phyloP scores from a whole-genome alignment of 2,113 vertebrate genomes.

The Puffinus mauretanicus region DNA sequence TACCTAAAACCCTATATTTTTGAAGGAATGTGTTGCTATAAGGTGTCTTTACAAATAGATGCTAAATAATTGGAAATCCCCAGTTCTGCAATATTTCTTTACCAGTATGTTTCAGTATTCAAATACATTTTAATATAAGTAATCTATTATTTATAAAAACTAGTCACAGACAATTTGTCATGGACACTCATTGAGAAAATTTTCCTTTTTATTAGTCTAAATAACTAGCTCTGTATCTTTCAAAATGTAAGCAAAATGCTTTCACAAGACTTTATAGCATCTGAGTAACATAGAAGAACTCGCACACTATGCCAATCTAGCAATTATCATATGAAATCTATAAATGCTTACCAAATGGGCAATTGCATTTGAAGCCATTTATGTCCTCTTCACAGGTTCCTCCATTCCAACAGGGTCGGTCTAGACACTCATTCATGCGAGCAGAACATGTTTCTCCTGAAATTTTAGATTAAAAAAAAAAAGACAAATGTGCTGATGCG shows the following conservation, averaged over 20 bases:
- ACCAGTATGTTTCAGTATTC: neutral
- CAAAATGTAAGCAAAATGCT: neutral
- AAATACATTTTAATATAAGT: neutral
- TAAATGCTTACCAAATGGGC: conserved; percentile 72
- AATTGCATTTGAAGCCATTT: conserved; percentile 77
- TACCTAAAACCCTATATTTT: neutral
- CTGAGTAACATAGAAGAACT: neutral
- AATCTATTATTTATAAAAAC: neutral
- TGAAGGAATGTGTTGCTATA: neutral
- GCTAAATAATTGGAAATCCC: neutral
- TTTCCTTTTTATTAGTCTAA: neutral
- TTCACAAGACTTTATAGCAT: neutral
- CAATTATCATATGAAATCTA: neutral
- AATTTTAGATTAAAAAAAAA: neutral
- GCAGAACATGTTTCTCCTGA: conserved; percentile 73
- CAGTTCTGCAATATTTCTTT: neutral
- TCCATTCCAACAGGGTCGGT: conserved; percentile 76
- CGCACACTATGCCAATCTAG: neutral
- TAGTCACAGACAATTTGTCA: neutral
- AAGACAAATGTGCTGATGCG: neutral
- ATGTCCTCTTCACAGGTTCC: conserved; percentile 74
- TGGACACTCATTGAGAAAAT: neutral
- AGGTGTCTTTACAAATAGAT: neutral
- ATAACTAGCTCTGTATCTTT: neutral
- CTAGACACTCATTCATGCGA: conserved; percentile 68